phyloP scores from a whole-genome alignment of 2,888 invertebrate genomes.

The Athalia cordata region DNA sequence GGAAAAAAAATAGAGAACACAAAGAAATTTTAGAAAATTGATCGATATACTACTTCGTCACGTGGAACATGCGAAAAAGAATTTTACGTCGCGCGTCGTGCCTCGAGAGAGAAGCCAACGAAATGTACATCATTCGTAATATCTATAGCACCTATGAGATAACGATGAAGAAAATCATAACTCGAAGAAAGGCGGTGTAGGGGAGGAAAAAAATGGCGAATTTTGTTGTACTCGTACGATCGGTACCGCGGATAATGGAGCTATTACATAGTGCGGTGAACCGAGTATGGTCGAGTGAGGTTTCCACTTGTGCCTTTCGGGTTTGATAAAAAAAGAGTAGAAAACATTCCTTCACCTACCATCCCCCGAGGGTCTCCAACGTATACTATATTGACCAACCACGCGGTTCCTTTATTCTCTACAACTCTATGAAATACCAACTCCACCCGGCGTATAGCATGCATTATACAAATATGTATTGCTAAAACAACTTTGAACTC shows the following conservation, averaged over 20 bases:
- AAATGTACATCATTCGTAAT: too few relatives aligned
- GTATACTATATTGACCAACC: slow-evolving; percentile 5
- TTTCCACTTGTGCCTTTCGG: slow-evolving; percentile 23
- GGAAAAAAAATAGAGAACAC: not conserved
- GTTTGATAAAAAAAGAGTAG: slow-evolving; percentile 15
- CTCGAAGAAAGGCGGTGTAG: not conserved
- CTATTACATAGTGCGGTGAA: slow-evolving; percentile 40
- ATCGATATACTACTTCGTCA: too few relatives aligned
- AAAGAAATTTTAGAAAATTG: not conserved
- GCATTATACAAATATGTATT: not conserved
- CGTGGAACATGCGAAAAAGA: too few relatives aligned
- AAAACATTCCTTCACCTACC: slow-evolving; percentile 15
- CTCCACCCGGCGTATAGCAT: too few relatives aligned
- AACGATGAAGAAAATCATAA: not conserved
- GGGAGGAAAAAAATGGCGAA: not conserved
- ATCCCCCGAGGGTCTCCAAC: slow-evolving; percentile 10
- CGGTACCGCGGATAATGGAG: slow-evolving; percentile 31
- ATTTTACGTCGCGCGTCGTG: too few relatives aligned
- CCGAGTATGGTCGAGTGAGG: slow-evolving; percentile 40
- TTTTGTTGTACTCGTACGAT: slow-evolving; percentile 7
- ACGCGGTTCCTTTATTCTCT: slow-evolving; percentile 5
- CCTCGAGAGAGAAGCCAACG: too few relatives aligned
- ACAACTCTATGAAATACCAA: not conserved
- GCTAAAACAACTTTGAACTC: slow-evolving; percentile 21
- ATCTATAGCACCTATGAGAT: not conserved